Evolutionary conservation across 2,888 invertebrate genomes (phyloP).

Genomic region (Pammene aurita): DNA sequence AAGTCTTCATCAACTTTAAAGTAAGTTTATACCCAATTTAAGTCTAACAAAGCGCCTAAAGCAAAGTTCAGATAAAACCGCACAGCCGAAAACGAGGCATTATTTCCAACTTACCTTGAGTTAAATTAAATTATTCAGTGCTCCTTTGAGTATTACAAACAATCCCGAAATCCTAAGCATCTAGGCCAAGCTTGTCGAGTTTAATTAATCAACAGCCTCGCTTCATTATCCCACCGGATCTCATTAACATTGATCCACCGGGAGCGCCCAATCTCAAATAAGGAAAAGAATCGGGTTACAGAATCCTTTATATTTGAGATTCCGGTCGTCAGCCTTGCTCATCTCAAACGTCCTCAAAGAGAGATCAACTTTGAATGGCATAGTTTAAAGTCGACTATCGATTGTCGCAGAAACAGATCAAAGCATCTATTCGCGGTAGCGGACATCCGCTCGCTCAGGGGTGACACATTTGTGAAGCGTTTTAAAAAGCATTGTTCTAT

Average conservation of each 20-base stretch:
- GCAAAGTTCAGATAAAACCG: constrained; percentile 20
- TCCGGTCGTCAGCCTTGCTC: constrained; percentile 23
- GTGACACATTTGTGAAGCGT: constrained; percentile 26
- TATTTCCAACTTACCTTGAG: constrained; percentile 32
- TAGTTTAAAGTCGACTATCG: constrained; percentile 37
- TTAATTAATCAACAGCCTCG: constrained; percentile 40
- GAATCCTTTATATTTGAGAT: constrained; percentile 32
- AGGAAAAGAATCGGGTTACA: constrained; percentile 35
- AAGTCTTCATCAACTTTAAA: neutral
- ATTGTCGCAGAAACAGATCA: constrained; percentile 17
- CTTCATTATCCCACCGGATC: constrained; percentile 40
- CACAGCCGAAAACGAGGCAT: constrained; percentile 13
- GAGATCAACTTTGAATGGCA: neutral
- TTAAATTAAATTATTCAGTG: constrained; percentile 35
- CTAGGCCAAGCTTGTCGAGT: constrained; percentile 31
- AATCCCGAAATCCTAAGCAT: constrained; percentile 31
- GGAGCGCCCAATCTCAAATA: constrained; percentile 31
- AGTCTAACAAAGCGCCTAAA: constrained; percentile 6
- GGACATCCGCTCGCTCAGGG: constrained; percentile 28
- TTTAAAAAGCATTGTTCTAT: constrained; percentile 11
- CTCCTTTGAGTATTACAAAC: constrained; percentile 39
- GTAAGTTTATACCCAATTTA: neutral
- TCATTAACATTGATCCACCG: constrained; percentile 39
- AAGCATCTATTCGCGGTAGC: constrained; percentile 30
- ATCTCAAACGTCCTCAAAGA: neutral